phyloP scores from a whole-genome alignment of 2,797 vertebrate genomes.

The Acanthornis magna region DNA sequence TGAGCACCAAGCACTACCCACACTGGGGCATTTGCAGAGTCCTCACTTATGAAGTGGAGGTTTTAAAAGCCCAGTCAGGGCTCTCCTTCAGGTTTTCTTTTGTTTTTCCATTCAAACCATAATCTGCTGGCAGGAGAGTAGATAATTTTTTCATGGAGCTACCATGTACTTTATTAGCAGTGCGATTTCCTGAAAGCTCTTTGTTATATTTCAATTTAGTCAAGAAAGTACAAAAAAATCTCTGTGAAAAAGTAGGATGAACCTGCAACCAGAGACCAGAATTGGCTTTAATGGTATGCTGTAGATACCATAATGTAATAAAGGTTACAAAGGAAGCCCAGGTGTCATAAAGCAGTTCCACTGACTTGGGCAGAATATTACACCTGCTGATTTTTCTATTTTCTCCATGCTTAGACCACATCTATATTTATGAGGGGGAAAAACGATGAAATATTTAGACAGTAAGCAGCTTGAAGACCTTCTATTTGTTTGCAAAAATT shows the following conservation, averaged over 20 bases:
- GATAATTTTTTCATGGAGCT: not conserved
- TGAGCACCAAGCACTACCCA: accelerated
- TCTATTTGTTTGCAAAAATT: slow-evolving; percentile 51
- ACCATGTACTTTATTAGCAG: not conserved
- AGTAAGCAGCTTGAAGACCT: slow-evolving; percentile 2
- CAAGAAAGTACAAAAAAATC: not conserved
- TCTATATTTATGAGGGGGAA: not conserved
- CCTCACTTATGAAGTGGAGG: not conserved
- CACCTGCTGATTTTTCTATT: slow-evolving; percentile 31
- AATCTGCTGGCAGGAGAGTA: not conserved
- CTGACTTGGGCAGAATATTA: not conserved
- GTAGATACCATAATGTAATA: not conserved
- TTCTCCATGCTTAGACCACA: not conserved
- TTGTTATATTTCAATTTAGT: not conserved
- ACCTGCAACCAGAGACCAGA: not conserved
- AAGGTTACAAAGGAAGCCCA: slow-evolving; percentile 14
- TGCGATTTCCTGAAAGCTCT: not conserved
- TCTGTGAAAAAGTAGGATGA: not conserved
- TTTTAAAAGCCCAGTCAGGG: not conserved
- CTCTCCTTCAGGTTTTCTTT: not conserved
- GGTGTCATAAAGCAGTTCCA: slow-evolving; percentile 3
- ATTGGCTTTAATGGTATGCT: not conserved
- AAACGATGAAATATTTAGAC: slow-evolving; percentile 54
- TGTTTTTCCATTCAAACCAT: not conserved
- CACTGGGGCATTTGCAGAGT: too few relatives aligned